Evolutionary conservation across 2,888 invertebrate species (phyloP), one percentile per base, ranked within the genome.

Genomic region (Unio pictorum): DNA sequence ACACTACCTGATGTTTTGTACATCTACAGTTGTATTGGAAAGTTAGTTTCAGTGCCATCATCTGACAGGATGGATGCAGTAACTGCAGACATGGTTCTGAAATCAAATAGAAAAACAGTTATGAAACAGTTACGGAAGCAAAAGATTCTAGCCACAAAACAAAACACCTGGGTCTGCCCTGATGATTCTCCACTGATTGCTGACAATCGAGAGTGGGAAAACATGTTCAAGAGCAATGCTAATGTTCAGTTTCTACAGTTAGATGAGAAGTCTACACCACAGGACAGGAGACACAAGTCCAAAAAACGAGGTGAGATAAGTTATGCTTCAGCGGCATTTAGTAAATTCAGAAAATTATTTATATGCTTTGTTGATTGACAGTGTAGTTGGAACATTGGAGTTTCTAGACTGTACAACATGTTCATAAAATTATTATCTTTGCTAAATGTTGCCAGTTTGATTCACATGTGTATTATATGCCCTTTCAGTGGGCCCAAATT

Each of bases 131-230:
- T 45, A 45, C 11, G 20, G 18, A 59, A 23, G 11, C 26, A 26
- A 59, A 59, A 83, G 69, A 78, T 88, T 23, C 78, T 89, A 26
- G 85, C 86, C 23, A 83, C 85, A 8, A 87, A 83, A 69, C 69
- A 69, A 17, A 76, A 79, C 17, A 59, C 73, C 23, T 88, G 86
- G 87, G 85, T 87, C 20, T 75, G 80, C 23, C 68, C 85, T 20
- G 76, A 73, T 6, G 83, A 86, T n/a, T 68, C 75, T 8, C 88
- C 88, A n/a, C 75, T 89, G 81, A 80, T 88, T 64, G 79, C 84
- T 17, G 88, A 89, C 69, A 83, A 84, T 64, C 68, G 68, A 1
- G 84, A 85, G 59, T 72, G 82, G 66, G 85, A 85, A 70, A 76
- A 81, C 64, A 82, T 85, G 81, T 87, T 86, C 72, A 26, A 54